Percentiles rank a stretch among this genome's conserved stretches.
These are phyloP conservation scores for Coturnix japonica DNA, from an alignment of 2,113 vertebrate genomes.

Conservation along the genomic window DNA sequence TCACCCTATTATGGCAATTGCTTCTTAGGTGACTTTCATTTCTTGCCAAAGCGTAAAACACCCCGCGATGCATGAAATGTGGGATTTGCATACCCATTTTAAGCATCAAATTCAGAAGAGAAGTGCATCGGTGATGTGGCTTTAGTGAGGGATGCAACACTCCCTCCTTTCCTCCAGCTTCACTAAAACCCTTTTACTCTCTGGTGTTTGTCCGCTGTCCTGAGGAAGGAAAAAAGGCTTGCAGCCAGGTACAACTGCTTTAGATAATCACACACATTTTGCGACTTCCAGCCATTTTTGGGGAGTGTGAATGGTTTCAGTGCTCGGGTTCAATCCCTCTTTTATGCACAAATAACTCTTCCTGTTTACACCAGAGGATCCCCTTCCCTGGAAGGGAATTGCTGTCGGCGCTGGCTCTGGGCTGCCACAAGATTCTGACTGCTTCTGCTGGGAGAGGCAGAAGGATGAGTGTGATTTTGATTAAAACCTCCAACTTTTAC, in stretches of 20 bases:
- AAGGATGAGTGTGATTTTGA: neutral
- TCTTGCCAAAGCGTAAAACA: constrained; percentile 55
- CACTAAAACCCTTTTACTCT: neutral
- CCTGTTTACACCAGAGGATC: constrained; percentile 46
- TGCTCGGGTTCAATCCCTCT: neutral
- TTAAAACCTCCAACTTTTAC: neutral
- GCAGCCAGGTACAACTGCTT: neutral
- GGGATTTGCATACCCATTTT: constrained; percentile 63
- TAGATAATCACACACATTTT: accelerated
- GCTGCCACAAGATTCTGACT: neutral
- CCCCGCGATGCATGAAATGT: constrained; percentile 59
- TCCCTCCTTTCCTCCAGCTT: neutral
- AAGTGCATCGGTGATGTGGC: neutral
- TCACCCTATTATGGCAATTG: constrained; percentile 24
- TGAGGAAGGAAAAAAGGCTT: neutral
- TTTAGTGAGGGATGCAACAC: neutral
- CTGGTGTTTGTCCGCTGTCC: neutral
- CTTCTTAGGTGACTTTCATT: constrained; percentile 67
- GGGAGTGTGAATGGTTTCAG: neutral
- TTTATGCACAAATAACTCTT: neutral
- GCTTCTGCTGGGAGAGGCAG: neutral
- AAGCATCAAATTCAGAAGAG: neutral
- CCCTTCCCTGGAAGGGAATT: neutral
- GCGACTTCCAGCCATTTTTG: neutral
- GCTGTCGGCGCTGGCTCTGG: neutral